These are phyloP conservation scores for Drusus annulatus DNA, from an alignment of 1,140 invertebrate genomes.

Conservation along the genomic window DNA sequence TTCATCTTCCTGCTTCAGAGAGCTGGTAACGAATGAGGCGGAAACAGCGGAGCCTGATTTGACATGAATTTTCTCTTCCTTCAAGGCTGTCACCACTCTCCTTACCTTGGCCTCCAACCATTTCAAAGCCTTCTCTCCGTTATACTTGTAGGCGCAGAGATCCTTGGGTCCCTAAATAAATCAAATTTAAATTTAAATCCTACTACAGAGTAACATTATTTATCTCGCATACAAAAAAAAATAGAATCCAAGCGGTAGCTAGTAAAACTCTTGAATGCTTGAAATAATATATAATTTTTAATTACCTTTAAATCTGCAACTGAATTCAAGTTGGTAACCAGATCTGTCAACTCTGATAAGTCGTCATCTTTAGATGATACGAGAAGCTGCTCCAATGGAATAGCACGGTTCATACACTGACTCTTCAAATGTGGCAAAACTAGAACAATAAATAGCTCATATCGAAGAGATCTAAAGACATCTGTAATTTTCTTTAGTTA, in stretches of 20 bases:
- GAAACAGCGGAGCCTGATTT: conserved; percentile 76
- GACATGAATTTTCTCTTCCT: conserved; percentile 80
- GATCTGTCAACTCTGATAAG: conserved; percentile 63
- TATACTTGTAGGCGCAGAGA: conserved; percentile 83
- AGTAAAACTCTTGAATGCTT: too few species aligned
- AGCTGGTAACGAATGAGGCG: conserved; percentile 80
- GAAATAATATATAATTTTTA: too few species aligned
- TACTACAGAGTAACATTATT: too few species aligned
- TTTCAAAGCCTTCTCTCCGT: conserved; percentile 80
- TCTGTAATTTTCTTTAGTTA: too few species aligned
- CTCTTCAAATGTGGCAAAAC: conserved; percentile 74
- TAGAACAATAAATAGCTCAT: conserved; percentile 60
- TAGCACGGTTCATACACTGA: conserved; percentile 73
- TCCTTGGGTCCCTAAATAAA: conserved; percentile 73
- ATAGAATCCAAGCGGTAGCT: too few species aligned
- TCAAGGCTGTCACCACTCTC: conserved; percentile 75
- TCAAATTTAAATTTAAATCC: neutral
- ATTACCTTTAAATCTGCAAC: conserved; percentile 79
- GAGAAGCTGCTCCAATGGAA: conserved; percentile 81
- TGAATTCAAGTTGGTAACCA: conserved; percentile 68
- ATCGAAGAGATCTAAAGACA: neutral
- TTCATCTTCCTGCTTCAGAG: conserved; percentile 68
- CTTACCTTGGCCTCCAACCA: conserved; percentile 81
- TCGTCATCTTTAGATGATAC: conserved; percentile 63
- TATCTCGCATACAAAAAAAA: too few species aligned